These are phyloP conservation scores for Sarcophaga carnaria DNA, from an alignment of 2,888 invertebrate genomes.

Conservation along the genomic window DNA sequence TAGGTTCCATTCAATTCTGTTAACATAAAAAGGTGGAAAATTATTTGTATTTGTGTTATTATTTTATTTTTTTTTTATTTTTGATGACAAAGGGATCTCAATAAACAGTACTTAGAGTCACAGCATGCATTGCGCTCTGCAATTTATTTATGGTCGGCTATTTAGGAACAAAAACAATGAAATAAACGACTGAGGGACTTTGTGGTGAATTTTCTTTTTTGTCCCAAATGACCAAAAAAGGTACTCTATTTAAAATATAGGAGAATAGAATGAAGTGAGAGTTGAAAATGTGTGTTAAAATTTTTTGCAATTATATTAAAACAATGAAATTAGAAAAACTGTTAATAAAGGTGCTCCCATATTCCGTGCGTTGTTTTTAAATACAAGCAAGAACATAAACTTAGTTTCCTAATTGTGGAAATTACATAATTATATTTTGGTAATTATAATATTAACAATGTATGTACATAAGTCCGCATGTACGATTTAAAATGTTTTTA, in stretches of 20 bases:
- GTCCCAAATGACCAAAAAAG: slow-evolving; percentile 25
- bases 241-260: not conserved
- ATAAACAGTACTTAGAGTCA: slow-evolving; percentile 75
- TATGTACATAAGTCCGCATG: no score
- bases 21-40: slow-evolving; percentile 62
- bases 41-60: slow-evolving; percentile 33
- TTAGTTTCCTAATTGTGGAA: no score
- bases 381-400: no score
- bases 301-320: not conserved
- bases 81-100: slow-evolving; percentile 64
- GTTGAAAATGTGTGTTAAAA: not conserved
- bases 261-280: not conserved
- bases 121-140: slow-evolving; percentile 66
- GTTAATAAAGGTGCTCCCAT: not conserved
- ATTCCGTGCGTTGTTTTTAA: not conserved
- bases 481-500: no score
- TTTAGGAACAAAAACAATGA: slow-evolving; percentile 46
- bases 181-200: slow-evolving; percentile 48
- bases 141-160: slow-evolving; percentile 59
- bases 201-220: slow-evolving; percentile 56
- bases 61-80: slow-evolving; percentile 13
- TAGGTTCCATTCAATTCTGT: slow-evolving; percentile 18
- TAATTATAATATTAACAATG: no score
- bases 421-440: no score
- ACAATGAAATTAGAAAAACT: not conserved